These are phyloP conservation scores for Condylura cristata DNA, from an alignment of 2,113 vertebrate species.

Conservation along the genomic window DNA sequence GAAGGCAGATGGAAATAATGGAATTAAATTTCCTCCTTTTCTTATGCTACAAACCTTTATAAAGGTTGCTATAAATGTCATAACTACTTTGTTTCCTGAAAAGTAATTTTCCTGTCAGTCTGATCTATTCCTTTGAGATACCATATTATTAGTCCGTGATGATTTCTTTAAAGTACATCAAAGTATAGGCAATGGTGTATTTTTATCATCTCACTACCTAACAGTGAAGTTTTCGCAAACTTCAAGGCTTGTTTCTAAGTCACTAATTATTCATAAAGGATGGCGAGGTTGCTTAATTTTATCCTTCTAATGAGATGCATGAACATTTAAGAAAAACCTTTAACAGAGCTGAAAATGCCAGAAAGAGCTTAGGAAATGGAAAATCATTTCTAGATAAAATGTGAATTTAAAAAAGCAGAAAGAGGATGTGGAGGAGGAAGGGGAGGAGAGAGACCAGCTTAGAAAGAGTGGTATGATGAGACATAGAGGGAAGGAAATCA, in stretches of 20 bases:
- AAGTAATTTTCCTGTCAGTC: conserved; percentile 75
- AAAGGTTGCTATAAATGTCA: conserved; percentile 74
- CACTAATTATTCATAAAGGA: conserved; percentile 74
- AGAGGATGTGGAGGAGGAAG: neutral
- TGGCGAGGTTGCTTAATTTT: conserved; percentile 58
- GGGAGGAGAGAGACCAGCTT: neutral
- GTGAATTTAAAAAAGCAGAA: neutral
- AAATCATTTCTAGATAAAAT: conserved; percentile 49
- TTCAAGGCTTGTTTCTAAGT: conserved; percentile 59
- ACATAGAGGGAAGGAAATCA: no score
- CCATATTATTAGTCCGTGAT: conserved; percentile 61
- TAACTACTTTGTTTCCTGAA: conserved; percentile 68
- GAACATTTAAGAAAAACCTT: conserved; percentile 65
- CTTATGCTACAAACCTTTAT: conserved; percentile 52
- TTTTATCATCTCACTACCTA: conserved; percentile 63
- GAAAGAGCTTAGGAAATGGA: conserved; percentile 40
- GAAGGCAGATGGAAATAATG: conserved; percentile 26
- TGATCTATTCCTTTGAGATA: conserved; percentile 60
- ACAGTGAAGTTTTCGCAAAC: conserved; percentile 41
- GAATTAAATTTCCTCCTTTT: conserved; percentile 61
- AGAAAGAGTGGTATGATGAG: neutral
- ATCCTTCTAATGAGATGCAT: conserved; percentile 60
- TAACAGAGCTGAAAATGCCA: conserved; percentile 68
- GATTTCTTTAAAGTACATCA: conserved; percentile 70
- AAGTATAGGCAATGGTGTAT: conserved; percentile 27